phyloP scores from a whole-genome alignment of 1,140 invertebrate genomes.

The Lepidotrigona ventralis region DNA sequence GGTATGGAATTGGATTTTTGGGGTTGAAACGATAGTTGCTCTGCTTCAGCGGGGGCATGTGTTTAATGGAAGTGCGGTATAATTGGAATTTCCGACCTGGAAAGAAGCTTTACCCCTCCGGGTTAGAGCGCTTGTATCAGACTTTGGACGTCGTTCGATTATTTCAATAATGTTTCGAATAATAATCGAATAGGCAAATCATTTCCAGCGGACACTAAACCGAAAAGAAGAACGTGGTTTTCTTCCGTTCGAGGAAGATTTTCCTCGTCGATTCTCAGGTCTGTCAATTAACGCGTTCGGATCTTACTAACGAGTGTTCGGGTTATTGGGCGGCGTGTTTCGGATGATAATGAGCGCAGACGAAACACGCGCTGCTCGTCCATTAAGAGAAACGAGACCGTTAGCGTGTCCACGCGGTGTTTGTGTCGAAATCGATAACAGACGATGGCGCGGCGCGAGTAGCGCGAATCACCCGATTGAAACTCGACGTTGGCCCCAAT shows the following conservation, averaged over 20 bases:
- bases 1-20: slow-evolving; percentile 5
- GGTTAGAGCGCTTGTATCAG: no score
- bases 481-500: slow-evolving; percentile 38
- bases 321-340: slow-evolving; percentile 40
- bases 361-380: slow-evolving; percentile 30
- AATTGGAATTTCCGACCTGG: neutral
- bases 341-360: slow-evolving; percentile 42
- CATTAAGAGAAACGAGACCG: slow-evolving; percentile 52
- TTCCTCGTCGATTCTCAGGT: neutral
- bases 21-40: neutral
- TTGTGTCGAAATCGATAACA: slow-evolving; percentile 51
- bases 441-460: slow-evolving; percentile 34
- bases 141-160: no score
- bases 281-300: slow-evolving; percentile 10
- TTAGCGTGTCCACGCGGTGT: slow-evolving; percentile 28
- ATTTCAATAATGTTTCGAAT: no score
- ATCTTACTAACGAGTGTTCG: slow-evolving; percentile 47
- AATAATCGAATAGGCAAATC: no score
- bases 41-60: accelerated
- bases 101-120: no score
- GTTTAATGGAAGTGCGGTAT: neutral
- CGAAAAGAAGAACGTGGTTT: neutral
- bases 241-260: neutral
- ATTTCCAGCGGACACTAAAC: neutral
- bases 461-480: slow-evolving; percentile 55